Percentiles rank a stretch among this genome's conserved stretches.
These are phyloP conservation scores for Cercocebus atys DNA, from an alignment of 2,113 vertebrate genomes.

Conservation along the genomic window DNA sequence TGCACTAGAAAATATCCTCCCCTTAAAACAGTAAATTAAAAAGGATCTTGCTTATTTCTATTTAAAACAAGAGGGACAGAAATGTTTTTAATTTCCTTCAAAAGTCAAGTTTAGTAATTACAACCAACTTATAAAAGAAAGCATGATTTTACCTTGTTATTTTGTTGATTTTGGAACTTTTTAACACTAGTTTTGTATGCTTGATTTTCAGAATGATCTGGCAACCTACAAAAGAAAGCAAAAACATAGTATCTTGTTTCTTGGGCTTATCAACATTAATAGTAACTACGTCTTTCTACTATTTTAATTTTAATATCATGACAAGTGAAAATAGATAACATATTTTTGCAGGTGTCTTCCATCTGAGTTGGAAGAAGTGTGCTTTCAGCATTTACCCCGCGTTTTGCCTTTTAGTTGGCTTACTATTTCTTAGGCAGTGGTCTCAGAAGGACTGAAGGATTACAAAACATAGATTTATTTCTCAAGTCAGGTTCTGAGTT, in stretches of 20 bases:
- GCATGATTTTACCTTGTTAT: slow-evolving; percentile 40
- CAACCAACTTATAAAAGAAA: background rate
- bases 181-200: slow-evolving; percentile 79
- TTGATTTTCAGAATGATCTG: slow-evolving; percentile 84
- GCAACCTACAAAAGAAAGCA: slow-evolving; percentile 81
- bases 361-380: slow-evolving; percentile 22
- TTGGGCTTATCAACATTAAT: background rate
- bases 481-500: slow-evolving; percentile 85
- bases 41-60: background rate
- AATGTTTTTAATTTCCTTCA: background rate
- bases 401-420: slow-evolving; percentile 84
- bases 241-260: background rate
- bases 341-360: slow-evolving; percentile 55
- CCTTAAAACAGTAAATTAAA: background rate
- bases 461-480: slow-evolving; percentile 88
- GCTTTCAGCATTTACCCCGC: slow-evolving; percentile 85
- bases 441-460: slow-evolving; percentile 82
- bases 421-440: slow-evolving; percentile 82
- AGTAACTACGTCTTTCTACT: background rate
- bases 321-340: background rate
- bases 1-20: background rate
- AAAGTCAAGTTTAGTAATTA: background rate
- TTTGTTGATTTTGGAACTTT: slow-evolving; percentile 82
- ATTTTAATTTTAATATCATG: slow-evolving; percentile 21
- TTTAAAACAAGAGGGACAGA: background rate